Conservation (phyloP, 2,797 vertebrate genomes). For the Gymnodraco acuticeps region DNA sequence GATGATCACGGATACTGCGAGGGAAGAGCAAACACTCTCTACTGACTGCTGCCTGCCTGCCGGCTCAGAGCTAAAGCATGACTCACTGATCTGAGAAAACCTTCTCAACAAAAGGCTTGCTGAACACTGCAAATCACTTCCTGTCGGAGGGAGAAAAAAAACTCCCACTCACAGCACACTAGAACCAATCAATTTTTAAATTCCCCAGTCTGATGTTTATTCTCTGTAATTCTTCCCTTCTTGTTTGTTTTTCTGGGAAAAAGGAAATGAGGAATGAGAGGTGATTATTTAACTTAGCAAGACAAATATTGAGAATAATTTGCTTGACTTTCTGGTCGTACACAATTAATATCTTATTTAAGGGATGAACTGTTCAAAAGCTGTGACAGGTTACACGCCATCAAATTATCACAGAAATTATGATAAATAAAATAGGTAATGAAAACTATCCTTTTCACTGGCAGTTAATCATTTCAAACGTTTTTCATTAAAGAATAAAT, state of each 20-base stretch:
- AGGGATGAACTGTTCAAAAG: conserved; percentile 8
- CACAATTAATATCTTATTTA: conserved; percentile 8
- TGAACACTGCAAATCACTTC: conserved; percentile 99
- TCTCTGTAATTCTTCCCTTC: conserved; percentile 71
- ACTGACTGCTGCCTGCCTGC: conserved; percentile 86
- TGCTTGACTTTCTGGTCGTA: conserved; percentile 4
- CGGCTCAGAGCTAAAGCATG: conserved; percentile 97
- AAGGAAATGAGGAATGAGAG: conserved; percentile 56
- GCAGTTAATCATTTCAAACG: conserved; percentile 8
- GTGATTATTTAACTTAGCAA: conserved; percentile 43
- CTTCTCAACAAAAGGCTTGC: conserved; percentile 99
- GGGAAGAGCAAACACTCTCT: conserved; percentile 76
- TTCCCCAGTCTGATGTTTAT: conserved; percentile 88
- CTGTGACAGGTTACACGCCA: conserved; percentile 6
- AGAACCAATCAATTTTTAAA: conserved; percentile 96
- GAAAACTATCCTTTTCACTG: conserved; percentile 28
- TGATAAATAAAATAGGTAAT: conserved; percentile 19
- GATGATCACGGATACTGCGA: conserved; percentile 71
- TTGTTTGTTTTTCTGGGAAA: conserved; percentile 61
- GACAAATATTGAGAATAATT: conserved; percentile 13
- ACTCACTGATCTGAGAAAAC: conserved; percentile 98
- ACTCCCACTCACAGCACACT: conserved; percentile 96
- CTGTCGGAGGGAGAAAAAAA: conserved; percentile 91
- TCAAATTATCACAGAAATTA: conserved; percentile 26
- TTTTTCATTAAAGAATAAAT: conserved; percentile 19